These are phyloP conservation scores for Cylloceria caligata DNA, from an alignment of 2,888 invertebrate genomes.

Conservation along the genomic window DNA sequence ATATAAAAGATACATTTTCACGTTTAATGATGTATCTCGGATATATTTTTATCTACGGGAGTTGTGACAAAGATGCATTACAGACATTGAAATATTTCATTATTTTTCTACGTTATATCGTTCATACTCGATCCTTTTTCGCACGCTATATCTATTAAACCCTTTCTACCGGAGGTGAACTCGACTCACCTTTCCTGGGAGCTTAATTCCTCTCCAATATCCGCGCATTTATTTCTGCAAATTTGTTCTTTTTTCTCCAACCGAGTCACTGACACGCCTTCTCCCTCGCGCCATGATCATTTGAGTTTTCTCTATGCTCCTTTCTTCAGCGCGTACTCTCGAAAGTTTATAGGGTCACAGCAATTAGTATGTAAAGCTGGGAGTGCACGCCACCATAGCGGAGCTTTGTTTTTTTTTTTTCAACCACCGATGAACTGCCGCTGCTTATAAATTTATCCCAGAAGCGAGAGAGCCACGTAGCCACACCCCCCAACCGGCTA, in stretches of 20 bases:
- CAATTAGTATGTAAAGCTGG: conserved; percentile 78
- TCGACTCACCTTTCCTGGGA: conserved; percentile 53
- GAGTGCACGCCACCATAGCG: conserved; percentile 47
- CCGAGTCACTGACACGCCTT: conserved; percentile 20
- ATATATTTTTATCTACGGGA: too few species aligned
- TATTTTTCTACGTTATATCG: too few species aligned
- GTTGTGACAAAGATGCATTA: too few species aligned
- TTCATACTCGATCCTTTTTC: conserved; percentile 9
- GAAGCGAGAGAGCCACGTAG: conserved; percentile 30
- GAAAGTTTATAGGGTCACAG: conserved; percentile 72
- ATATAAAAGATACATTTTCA: too few species aligned
- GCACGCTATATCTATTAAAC: conserved; percentile 56
- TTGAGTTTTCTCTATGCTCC: conserved; percentile 37
- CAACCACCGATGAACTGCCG: conserved; percentile 52
- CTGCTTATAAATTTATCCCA: conserved; percentile 57
- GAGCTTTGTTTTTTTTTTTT: conserved; percentile 12
- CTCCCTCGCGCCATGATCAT: background rate
- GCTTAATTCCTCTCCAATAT: conserved; percentile 32
- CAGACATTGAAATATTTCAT: too few species aligned
- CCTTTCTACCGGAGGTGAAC: conserved; percentile 56
- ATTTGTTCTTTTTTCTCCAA: conserved; percentile 18
- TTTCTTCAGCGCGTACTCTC: conserved; percentile 64
- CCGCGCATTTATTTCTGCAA: background rate
- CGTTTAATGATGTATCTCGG: too few species aligned
- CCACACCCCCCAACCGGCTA: conserved; percentile 1